phyloP scores from a whole-genome alignment of 2,888 invertebrate genomes.

The Cancer borealis region DNA sequence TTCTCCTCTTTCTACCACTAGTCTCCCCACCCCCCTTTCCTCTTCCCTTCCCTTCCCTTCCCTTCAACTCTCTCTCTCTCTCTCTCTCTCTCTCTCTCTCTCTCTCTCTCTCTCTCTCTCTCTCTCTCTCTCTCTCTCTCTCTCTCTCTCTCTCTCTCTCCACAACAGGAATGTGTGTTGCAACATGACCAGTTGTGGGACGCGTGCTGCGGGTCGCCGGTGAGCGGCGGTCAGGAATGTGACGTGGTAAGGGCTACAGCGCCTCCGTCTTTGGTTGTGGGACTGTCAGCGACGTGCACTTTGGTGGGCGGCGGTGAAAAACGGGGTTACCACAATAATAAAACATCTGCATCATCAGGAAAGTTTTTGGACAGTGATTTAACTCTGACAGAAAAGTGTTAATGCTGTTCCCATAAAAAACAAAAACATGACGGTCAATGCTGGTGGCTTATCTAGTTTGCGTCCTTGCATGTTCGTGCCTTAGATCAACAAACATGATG shows the following conservation, averaged over 20 bases:
- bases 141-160: conserved; percentile 35
- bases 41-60: too few relatives aligned
- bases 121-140: neutral
- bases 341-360: too few relatives aligned
- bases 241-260: neutral
- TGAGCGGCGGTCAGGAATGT: conserved; percentile 63
- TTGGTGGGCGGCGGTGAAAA: neutral
- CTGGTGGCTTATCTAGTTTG: too few relatives aligned
- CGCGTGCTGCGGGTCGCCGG: conserved; percentile 61
- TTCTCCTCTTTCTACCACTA: neutral
- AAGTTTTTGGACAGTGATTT: too few relatives aligned
- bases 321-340: too few relatives aligned
- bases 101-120: neutral
- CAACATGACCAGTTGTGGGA: conserved; percentile 61
- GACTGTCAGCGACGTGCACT: neutral
- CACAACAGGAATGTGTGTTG: conserved; percentile 51
- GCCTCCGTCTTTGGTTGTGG: neutral
- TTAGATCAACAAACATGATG: neutral
- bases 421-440: too few relatives aligned
- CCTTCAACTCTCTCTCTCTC: neutral
- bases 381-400: too few relatives aligned
- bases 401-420: too few relatives aligned
- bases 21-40: neutral
- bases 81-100: conserved; percentile 16
- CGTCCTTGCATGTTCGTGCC: neutral